phyloP scores from a whole-genome alignment of 37 sponge, comb jelly and placozoan genomes.

The Halisarca cf. caerulea region DNA sequence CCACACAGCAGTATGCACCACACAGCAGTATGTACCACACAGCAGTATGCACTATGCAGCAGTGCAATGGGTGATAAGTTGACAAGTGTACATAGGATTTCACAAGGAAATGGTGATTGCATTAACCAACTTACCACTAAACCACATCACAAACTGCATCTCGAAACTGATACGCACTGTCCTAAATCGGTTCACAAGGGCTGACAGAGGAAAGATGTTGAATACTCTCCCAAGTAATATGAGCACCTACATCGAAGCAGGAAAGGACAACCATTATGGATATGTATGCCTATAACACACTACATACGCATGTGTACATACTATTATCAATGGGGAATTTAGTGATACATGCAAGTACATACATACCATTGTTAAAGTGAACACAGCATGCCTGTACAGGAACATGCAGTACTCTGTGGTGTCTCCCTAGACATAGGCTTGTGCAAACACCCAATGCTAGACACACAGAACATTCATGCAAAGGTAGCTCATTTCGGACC shows the following conservation, averaged over 20 bases:
- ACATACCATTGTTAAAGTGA: neutral
- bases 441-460: too few relatives aligned
- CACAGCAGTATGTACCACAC: too few relatives aligned
- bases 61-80: too few relatives aligned
- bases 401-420: too few relatives aligned
- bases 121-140: conserved; percentile 82
- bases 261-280: neutral
- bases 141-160: conserved; percentile 96
- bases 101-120: too few relatives aligned
- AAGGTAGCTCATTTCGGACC: too few relatives aligned
- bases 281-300: neutral
- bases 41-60: too few relatives aligned
- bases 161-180: conserved; percentile 69
- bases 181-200: conserved; percentile 76
- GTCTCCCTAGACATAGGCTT: too few relatives aligned
- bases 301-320: neutral
- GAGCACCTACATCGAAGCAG: conserved; percentile 55
- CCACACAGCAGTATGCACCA: too few relatives aligned
- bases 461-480: too few relatives aligned
- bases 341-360: neutral
- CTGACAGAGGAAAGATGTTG: conserved; percentile 88
- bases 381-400: too few relatives aligned
- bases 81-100: too few relatives aligned
- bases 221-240: conserved; percentile 80
- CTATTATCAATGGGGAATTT: neutral